A percentile compares a stretch with the other conserved stretches of the same genome.
Conservation (phyloP, 1,140 invertebrate species). For the Plectrocnemia conspersa region DNA sequence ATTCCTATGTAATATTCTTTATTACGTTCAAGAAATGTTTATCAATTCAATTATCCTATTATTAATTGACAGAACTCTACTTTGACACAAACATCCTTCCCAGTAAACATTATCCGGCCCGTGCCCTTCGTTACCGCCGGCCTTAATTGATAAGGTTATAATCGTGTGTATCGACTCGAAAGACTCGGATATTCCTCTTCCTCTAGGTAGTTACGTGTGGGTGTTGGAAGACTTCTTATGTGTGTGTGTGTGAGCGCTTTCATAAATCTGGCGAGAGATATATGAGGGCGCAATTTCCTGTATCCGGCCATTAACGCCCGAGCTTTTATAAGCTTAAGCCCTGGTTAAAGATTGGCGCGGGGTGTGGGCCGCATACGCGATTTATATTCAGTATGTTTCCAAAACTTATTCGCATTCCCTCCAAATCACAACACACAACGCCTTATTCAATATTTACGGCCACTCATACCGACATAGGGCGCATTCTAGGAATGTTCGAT, state of each 20-base stretch:
- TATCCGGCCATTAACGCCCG: conserved; percentile 75
- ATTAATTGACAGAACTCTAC: too few species aligned
- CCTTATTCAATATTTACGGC: conserved; percentile 5
- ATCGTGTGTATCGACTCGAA: too few species aligned
- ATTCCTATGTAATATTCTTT: too few species aligned
- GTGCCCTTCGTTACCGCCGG: too few species aligned
- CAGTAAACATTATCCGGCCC: too few species aligned
- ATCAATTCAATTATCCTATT: too few species aligned
- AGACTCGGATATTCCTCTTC: too few species aligned
- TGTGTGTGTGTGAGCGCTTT: conserved; percentile 62
- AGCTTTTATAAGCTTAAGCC: conserved; percentile 58
- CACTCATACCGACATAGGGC: too few species aligned
- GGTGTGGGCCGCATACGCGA: conserved; percentile 32
- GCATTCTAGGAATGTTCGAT: too few species aligned
- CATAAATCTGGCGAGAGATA: conserved; percentile 81
- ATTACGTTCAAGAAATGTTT: too few species aligned
- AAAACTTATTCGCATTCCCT: conserved; percentile 30
- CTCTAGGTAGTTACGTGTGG: conserved; percentile 30
- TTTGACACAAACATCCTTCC: too few species aligned
- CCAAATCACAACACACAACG: conserved; percentile 1
- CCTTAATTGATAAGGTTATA: too few species aligned
- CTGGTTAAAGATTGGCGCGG: conserved; percentile 54
- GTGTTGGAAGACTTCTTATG: conserved; percentile 38
- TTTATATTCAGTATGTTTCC: conserved; percentile 35
- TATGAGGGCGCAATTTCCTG: conserved; percentile 83